These are phyloP conservation scores for Odocoileus hemionus DNA, from an alignment of 2,113 vertebrate species.

Conservation along the genomic window DNA sequence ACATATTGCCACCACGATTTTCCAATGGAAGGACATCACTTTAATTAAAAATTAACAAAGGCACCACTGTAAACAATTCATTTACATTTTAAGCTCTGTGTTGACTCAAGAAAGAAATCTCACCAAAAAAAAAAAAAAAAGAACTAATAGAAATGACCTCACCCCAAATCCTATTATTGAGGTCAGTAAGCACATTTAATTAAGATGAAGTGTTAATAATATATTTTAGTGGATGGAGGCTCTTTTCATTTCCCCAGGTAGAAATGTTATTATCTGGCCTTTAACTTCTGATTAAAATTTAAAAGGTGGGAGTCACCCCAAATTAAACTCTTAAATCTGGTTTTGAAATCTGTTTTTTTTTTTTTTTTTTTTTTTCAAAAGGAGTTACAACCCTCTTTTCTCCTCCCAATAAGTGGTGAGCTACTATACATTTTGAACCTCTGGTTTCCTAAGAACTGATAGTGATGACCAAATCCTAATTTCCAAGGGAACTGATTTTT, in stretches of 20 bases:
- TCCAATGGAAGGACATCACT: conserved; percentile 77
- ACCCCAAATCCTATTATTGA: conserved; percentile 64
- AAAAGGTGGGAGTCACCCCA: conserved; percentile 70
- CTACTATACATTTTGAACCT: conserved; percentile 34
- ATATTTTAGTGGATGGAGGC: conserved; percentile 71
- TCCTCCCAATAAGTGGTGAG: conserved; percentile 55
- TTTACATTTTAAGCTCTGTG: conserved; percentile 63
- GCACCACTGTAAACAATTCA: conserved; percentile 83
- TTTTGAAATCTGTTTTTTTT: conserved; percentile 60
- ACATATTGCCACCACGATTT: conserved; percentile 83
- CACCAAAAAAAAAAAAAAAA: conserved; percentile 54
- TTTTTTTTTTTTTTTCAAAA: conserved; percentile 45
- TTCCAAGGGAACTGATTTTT: background rate
- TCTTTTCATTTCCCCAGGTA: conserved; percentile 84
- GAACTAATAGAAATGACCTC: conserved; percentile 50
- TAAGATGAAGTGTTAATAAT: conserved; percentile 83
- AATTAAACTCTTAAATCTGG: conserved; percentile 81
- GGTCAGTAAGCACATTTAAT: conserved; percentile 80
- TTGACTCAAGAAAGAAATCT: conserved; percentile 67
- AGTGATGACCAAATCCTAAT: background rate
- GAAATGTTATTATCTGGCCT: conserved; percentile 83
- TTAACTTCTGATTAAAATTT: conserved; percentile 84
- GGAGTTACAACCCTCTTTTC: conserved; percentile 63
- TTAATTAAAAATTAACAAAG: conserved; percentile 87
- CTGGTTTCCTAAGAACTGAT: conserved; percentile 45